Evolutionary conservation across 1,140 invertebrate species (phyloP).

Genomic region (Maconellicoccus hirsutus): DNA sequence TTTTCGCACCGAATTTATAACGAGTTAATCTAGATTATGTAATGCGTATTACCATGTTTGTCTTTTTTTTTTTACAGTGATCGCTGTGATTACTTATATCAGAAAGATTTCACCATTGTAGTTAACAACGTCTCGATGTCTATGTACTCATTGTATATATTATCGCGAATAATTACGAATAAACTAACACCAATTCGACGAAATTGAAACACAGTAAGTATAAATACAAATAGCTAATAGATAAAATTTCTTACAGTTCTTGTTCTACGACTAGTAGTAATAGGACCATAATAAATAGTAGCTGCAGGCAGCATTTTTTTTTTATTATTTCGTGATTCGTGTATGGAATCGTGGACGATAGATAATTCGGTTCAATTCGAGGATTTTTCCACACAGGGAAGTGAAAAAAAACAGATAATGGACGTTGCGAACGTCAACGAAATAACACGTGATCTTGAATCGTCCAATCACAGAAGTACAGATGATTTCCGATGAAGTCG

Average conservation of each 20-base stretch:
- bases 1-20: not conserved
- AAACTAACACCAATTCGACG: not conserved
- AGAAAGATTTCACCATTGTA: not conserved
- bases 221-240: not conserved
- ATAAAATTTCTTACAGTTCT: not conserved
- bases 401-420: too few species aligned
- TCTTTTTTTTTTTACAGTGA: not conserved
- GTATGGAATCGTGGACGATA: too few species aligned
- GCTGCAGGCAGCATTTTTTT: not conserved
- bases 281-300: not conserved
- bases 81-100: not conserved
- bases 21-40: not conserved
- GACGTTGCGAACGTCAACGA: too few species aligned
- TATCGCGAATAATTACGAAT: not conserved
- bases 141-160: not conserved
- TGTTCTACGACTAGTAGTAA: not conserved
- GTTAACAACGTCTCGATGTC: not conserved
- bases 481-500: too few species aligned
- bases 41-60: not conserved
- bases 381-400: too few species aligned
- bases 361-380: too few species aligned
- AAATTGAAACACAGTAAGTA: not conserved
- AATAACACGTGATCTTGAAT: too few species aligned
- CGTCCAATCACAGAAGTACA: too few species aligned
- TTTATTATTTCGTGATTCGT: not conserved